These are phyloP conservation scores for Argya squamiceps DNA, from an alignment of 2,797 vertebrate genomes.

Conservation along the genomic window DNA sequence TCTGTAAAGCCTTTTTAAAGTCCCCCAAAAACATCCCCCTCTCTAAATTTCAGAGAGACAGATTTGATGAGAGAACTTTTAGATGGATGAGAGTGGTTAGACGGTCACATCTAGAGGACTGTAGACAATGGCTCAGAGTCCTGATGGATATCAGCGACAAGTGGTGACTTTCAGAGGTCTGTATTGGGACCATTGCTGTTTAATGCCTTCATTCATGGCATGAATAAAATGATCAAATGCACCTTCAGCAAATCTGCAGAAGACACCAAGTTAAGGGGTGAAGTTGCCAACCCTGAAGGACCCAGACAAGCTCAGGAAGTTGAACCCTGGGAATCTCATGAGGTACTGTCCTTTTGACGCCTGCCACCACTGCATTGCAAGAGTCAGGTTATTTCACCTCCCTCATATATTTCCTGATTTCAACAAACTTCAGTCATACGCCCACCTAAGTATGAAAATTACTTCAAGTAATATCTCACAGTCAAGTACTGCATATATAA, in stretches of 20 bases:
- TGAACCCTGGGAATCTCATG: neutral
- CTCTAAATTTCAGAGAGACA: neutral
- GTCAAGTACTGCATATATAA: rapidly evolving
- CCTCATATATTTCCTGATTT: neutral
- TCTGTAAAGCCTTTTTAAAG: neutral
- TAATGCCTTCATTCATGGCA: neutral
- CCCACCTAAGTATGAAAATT: rapidly evolving
- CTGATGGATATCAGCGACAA: neutral
- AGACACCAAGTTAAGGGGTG: neutral
- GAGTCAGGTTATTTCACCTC: neutral
- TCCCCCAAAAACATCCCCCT: neutral
- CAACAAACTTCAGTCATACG: neutral
- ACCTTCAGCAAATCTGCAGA: neutral
- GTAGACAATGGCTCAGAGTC: neutral
- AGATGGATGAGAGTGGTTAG: neutral
- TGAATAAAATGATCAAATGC: rapidly evolving
- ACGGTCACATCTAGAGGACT: rapidly evolving
- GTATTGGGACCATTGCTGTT: neutral
- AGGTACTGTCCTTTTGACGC: neutral
- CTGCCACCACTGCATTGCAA: too few relatives aligned
- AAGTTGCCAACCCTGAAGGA: neutral
- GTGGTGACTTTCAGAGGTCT: neutral
- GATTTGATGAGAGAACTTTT: neutral
- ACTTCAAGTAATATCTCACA: neutral
- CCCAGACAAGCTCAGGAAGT: neutral